A percentile compares a stretch with the other conserved stretches of the same genome.
These are phyloP conservation scores for Chrysaora quinquecirrha DNA, from an alignment of 30 jellyfish, hydroid and myxozoan species.

Conservation along the genomic window DNA sequence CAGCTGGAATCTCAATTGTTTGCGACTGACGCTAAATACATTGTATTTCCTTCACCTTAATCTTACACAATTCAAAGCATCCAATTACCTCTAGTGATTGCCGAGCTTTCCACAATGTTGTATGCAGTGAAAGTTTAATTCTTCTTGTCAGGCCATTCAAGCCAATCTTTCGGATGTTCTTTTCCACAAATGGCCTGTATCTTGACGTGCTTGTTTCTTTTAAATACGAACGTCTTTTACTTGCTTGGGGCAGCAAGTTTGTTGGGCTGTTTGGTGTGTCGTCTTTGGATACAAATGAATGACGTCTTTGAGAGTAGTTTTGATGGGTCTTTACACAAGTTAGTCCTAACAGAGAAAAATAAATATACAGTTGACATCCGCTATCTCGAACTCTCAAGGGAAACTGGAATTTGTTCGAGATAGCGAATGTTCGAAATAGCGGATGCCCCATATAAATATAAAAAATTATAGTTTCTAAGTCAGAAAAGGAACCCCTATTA, in stretches of 20 bases:
- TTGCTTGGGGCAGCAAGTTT: conserved; percentile 11
- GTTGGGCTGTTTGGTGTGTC: conserved; percentile 17
- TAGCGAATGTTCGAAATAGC: too few species aligned
- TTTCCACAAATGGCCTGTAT: conserved; percentile 90
- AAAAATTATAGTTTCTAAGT: too few species aligned
- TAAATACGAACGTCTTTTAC: conserved; percentile 43
- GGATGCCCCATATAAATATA: too few species aligned
- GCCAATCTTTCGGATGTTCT: conserved; percentile 79
- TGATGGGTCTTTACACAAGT: conserved; percentile 76
- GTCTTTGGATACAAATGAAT: conserved; percentile 4
- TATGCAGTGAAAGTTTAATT: conserved; percentile 52
- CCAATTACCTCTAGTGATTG: conserved; percentile 73
- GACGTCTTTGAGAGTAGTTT: conserved; percentile 47
- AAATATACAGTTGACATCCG: too few species aligned
- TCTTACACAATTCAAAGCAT: too few species aligned
- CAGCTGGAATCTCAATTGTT: too few species aligned
- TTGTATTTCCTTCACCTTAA: too few species aligned
- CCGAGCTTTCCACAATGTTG: conserved; percentile 80
- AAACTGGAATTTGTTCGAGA: too few species aligned
- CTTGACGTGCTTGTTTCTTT: conserved; percentile 89
- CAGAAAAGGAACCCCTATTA: too few species aligned
- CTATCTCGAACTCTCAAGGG: too few species aligned
- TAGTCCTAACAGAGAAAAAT: too few species aligned
- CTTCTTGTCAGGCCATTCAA: conserved; percentile 63
- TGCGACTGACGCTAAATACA: too few species aligned